Conservation (phyloP, 2,888 invertebrate species). For the Luffia ferchaultella region DNA sequence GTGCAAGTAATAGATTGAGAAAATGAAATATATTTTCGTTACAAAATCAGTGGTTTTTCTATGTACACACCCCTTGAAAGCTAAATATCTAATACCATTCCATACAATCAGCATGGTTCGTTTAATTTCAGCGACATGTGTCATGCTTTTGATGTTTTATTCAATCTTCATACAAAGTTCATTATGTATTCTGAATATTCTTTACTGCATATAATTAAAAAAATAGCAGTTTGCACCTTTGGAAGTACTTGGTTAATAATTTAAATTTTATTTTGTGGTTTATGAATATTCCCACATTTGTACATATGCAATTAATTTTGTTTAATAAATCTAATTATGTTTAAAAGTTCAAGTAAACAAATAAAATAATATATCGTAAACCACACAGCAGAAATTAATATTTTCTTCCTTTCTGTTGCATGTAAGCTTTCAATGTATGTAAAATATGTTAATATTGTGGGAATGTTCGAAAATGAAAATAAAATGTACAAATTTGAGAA, state of each 20-base stretch:
- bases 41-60: background rate
- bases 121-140: conserved; percentile 48
- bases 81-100: conserved; percentile 12
- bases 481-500: conserved; percentile 39
- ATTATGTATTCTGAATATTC: too few species aligned
- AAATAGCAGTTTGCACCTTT: too few species aligned
- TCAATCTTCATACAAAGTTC: background rate
- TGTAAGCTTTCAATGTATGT: conserved; percentile 61
- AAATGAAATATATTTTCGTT: too few species aligned
- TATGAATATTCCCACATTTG: background rate
- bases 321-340: too few species aligned
- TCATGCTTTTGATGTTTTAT: conserved; percentile 61
- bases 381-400: background rate
- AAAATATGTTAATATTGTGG: conserved; percentile 19
- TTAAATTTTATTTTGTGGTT: too few species aligned
- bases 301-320: background rate
- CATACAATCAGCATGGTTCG: conserved; percentile 54
- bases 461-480: conserved; percentile 15
- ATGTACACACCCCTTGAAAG: background rate
- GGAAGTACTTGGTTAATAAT: too few species aligned
- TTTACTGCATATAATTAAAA: too few species aligned
- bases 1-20: too few species aligned
- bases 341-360: too few species aligned
- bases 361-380: background rate
- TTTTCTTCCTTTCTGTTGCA: conserved; percentile 26